Conservation (phyloP, 2,113 vertebrate genomes). For the Cyphomyrus discorhynchus region DNA sequence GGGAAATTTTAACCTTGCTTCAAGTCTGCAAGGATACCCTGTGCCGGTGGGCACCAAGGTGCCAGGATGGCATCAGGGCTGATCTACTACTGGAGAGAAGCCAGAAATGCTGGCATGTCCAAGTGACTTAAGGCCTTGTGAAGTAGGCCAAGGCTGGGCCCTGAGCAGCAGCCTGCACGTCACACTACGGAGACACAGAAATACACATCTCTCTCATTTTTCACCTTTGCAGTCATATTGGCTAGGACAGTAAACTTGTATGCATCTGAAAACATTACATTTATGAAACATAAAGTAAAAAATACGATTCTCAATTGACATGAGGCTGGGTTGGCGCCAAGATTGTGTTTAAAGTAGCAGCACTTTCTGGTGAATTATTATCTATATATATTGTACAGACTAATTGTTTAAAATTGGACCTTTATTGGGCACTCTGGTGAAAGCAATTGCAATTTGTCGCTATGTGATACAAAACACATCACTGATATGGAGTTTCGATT, state of each 20-base stretch:
- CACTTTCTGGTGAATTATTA: background rate
- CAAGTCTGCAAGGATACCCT: background rate
- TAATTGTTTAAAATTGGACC: background rate
- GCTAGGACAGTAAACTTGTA: background rate
- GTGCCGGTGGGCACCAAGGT: background rate
- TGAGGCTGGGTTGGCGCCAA: background rate
- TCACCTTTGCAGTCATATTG: background rate
- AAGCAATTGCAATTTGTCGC: background rate
- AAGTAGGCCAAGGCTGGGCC: background rate
- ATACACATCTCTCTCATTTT: background rate
- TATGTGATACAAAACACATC: background rate
- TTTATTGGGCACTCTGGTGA: background rate
- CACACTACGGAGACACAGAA: background rate
- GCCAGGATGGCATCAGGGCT: background rate
- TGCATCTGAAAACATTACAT: background rate
- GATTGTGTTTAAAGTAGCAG: background rate
- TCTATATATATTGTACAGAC: background rate
- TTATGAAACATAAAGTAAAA: background rate
- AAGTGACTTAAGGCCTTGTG: background rate
- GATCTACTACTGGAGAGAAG: background rate
- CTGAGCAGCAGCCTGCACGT: background rate
- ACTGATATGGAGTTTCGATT: background rate
- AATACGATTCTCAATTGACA: background rate
- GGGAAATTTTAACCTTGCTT: background rate
- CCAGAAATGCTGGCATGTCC: constrained; percentile 1